Evolutionary conservation across 1,140 invertebrate genomes (phyloP).

Genomic region (Drosophila tsacasi): DNA sequence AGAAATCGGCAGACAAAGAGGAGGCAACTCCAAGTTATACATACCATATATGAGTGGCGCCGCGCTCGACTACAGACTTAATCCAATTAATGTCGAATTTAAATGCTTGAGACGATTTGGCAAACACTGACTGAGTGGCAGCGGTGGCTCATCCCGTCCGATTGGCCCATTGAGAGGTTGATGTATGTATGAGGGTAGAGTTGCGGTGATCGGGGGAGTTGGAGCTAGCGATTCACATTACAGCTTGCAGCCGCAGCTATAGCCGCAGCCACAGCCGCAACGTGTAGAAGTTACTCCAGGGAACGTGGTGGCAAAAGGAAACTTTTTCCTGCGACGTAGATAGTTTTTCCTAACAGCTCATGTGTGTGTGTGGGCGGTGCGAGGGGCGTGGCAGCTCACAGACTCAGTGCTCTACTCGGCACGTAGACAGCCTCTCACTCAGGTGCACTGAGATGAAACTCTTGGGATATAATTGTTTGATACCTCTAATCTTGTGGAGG

Average conservation of each 20-base stretch:
- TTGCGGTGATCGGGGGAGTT: constrained; percentile 10
- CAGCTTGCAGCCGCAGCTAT: constrained; percentile 45
- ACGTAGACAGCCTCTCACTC: constrained; percentile 59
- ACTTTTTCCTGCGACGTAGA: constrained; percentile 68
- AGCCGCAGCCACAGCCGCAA: constrained; percentile 40
- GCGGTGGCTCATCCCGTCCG: constrained; percentile 12
- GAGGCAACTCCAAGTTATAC: constrained; percentile 4
- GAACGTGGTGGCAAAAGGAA: constrained; percentile 44
- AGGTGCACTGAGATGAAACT: constrained; percentile 12
- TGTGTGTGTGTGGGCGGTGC: constrained; percentile 44
- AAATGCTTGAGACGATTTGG: constrained; percentile 75
- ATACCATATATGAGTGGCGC: constrained; percentile 26
- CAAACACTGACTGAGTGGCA: constrained; percentile 16
- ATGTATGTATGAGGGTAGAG: background rate
- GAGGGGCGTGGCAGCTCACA: constrained; percentile 27
- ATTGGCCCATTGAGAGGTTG: constrained; percentile 29
- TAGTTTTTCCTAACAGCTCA: constrained; percentile 63
- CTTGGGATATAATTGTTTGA: too few species aligned
- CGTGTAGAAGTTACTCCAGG: constrained; percentile 52
- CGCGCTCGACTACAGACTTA: constrained; percentile 63
- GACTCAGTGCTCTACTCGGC: constrained; percentile 39
- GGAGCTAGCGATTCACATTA: constrained; percentile 45
- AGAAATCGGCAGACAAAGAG: constrained; percentile 15
- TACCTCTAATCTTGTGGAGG: background rate
- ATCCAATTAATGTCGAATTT: constrained; percentile 79